Conservation (phyloP, 2,797 vertebrate species). For the Aeoliscus strigatus region DNA sequence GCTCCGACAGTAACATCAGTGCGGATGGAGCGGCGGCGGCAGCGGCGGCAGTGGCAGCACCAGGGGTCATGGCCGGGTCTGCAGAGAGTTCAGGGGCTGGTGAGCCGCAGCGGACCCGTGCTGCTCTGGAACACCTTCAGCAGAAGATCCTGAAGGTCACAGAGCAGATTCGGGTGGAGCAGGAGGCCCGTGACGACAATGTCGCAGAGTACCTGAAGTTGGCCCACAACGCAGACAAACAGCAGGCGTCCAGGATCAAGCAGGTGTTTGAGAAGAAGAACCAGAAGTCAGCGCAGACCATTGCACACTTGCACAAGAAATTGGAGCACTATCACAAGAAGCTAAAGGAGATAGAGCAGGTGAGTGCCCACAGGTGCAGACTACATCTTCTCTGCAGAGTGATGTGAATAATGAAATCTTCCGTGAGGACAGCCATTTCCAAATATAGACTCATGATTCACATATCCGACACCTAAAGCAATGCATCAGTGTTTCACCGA, state of each 20-base stretch:
- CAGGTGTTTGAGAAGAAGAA: conserved; percentile 99
- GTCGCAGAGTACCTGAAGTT: conserved; percentile 96
- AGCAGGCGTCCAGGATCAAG: conserved; percentile 95
- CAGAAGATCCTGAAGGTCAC: conserved; percentile 99
- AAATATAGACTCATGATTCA: conserved; percentile 28
- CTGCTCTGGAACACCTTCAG: conserved; percentile 92
- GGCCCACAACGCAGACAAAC: conserved; percentile 95
- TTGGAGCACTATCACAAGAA: conserved; percentile 96
- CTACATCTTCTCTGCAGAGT: too few relatives aligned
- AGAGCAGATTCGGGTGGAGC: conserved; percentile 96
- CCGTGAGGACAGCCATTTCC: conserved; percentile 25
- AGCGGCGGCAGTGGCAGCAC: conserved; percentile 23
- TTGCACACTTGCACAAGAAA: conserved; percentile 96
- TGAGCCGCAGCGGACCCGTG: conserved; percentile 88
- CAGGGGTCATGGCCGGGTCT: conserved; percentile 35
- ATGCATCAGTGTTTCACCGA: conserved; percentile 35
- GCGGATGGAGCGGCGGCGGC: conserved; percentile 80
- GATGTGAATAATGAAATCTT: too few relatives aligned
- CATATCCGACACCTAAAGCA: conserved; percentile 25
- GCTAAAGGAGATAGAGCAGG: conserved; percentile 94
- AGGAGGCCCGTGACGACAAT: conserved; percentile 95
- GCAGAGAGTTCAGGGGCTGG: conserved; percentile 75
- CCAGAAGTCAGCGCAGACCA: conserved; percentile 96
- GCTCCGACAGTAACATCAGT: conserved; percentile 86
- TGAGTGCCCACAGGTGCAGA: conserved; percentile 34